Base-by-base conservation (phyloP, 2,113 vertebrate species). In the Ameiurus melas region DNA sequence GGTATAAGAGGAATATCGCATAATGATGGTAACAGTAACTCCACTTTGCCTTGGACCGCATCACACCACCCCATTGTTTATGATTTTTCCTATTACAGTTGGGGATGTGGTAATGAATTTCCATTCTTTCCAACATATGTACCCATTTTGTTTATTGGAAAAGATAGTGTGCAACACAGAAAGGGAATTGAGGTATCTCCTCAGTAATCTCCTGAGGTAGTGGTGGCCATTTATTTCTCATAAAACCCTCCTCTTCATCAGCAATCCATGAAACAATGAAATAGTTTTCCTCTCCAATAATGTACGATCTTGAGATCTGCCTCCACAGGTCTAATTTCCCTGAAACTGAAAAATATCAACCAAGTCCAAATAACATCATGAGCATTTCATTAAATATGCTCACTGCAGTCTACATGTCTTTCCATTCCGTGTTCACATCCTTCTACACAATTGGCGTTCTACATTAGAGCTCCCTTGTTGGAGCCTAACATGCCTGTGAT, bases 381-480 rank as follows among this genome's bases (percentile, higher is more conserved):
- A 53, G 43, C 47, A 53, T 78, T 53, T 79, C 2, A 1, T 79
- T 53, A 22, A 51, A 22, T 51, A 27, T 13, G 0, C 43, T 22
- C 39, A 77, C 9, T 6, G 43, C 33, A 60, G 55, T 79, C 58
- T 25, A 33, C 85, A 58, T 64, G 85, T 64, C 39, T 53, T 20
- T 79, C 73, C 71, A 79, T 64, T 79, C 62, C 73, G 33, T 33
- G 27, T 64, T 36, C 30, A 36, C 19, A 1, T 27, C 27, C 62
- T 70, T 84, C 20, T 53, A 83, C n/a, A 5, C 30, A 19, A 7
- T 43, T 39, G 25, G 0, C 5, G 71, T 39, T 86, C 55, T 86
- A 64, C 55, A 30, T 62, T 68, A 62, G 71, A 70, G 87, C 51
- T 88, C 80, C 14, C 51, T 75, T 79, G 85, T 86, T 73, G 78